A percentile compares a stretch with the other conserved stretches of the same genome.
phyloP scores from a whole-genome alignment of 1,140 invertebrate genomes.

The Pogonus chalceus region DNA sequence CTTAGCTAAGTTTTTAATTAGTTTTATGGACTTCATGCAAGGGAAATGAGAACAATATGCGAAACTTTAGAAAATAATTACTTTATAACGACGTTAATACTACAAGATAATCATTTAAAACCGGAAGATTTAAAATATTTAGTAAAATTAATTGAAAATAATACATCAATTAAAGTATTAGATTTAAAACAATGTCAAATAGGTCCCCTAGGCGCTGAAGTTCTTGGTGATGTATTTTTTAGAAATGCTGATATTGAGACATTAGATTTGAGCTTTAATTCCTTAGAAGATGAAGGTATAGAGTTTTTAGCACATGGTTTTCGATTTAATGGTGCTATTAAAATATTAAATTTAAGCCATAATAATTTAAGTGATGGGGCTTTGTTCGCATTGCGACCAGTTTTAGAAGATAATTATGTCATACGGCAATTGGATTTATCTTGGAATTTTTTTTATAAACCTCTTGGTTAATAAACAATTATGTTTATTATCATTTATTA shows the following conservation, averaged over 20 bases:
- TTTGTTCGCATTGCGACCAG: conserved; percentile 28
- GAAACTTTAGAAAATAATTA: conserved; percentile 34
- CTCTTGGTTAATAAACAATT: conserved; percentile 18
- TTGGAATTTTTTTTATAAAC: conserved; percentile 36
- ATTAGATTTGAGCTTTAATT: conserved; percentile 36
- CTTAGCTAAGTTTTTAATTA: conserved; percentile 14
- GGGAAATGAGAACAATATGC: conserved; percentile 33
- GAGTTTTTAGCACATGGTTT: conserved; percentile 29
- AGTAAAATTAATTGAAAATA: conserved; percentile 34
- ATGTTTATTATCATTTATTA: not conserved
- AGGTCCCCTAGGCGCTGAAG: conserved; percentile 29
- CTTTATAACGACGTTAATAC: conserved; percentile 31
- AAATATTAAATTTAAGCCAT: conserved; percentile 33
- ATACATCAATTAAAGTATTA: conserved; percentile 32
- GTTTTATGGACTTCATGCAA: conserved; percentile 38
- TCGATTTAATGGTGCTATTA: conserved; percentile 28
- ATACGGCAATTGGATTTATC: conserved; percentile 37
- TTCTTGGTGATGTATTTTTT: conserved; percentile 27
- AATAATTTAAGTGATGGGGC: conserved; percentile 35
- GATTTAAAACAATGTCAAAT: conserved; percentile 38
- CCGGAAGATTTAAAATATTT: conserved; percentile 35
- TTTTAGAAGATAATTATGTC: conserved; percentile 34
- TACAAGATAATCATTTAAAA: conserved; percentile 38
- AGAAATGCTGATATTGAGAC: conserved; percentile 26
- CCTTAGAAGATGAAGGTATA: conserved; percentile 34